Evolutionary conservation across 2,797 vertebrate genomes (phyloP).

Genomic region (Denticeps clupeoides): DNA sequence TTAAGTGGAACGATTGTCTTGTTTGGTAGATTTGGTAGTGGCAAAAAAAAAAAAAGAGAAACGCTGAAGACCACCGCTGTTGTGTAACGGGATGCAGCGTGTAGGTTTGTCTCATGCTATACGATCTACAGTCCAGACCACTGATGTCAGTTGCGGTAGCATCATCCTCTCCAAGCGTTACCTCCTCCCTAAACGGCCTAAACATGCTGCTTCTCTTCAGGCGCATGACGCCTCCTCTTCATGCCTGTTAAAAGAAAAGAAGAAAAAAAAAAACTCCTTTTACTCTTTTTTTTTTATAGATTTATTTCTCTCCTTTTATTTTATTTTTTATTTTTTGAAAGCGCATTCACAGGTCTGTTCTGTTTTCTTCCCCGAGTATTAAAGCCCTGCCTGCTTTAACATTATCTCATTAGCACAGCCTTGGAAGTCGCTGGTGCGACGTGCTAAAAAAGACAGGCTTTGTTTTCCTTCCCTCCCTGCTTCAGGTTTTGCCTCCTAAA

Average conservation of each 20-base stretch:
- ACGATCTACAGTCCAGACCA: too few species aligned
- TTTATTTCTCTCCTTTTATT: conserved; percentile 2
- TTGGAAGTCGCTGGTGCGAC: conserved; percentile 44
- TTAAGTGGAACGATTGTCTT: conserved; percentile 32
- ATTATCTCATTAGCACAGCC: conserved; percentile 48
- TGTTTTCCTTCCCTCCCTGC: conserved; percentile 39
- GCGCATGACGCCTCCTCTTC: background rate
- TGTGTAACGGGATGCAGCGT: conserved; percentile 31
- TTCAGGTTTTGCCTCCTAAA: conserved; percentile 40
- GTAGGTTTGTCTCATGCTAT: too few species aligned
- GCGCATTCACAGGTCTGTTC: conserved; percentile 42
- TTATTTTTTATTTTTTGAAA: background rate
- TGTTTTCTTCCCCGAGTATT: conserved; percentile 35
- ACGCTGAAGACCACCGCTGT: conserved; percentile 24
- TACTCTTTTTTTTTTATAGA: conserved; percentile 5
- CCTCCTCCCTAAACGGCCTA: too few species aligned
- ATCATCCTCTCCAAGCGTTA: too few species aligned
- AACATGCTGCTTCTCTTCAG: too few species aligned
- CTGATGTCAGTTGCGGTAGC: too few species aligned
- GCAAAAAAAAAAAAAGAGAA: conserved; percentile 15
- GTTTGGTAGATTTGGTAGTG: conserved; percentile 38
- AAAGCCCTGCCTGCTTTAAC: conserved; percentile 39
- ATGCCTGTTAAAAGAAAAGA: background rate
- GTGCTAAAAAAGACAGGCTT: conserved; percentile 41
- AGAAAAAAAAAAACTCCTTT: background rate